A percentile compares a stretch with the other conserved stretches of the same genome.
These are phyloP conservation scores for Drosophila truncata DNA, from an alignment of 1,140 invertebrate genomes.

Conservation along the genomic window DNA sequence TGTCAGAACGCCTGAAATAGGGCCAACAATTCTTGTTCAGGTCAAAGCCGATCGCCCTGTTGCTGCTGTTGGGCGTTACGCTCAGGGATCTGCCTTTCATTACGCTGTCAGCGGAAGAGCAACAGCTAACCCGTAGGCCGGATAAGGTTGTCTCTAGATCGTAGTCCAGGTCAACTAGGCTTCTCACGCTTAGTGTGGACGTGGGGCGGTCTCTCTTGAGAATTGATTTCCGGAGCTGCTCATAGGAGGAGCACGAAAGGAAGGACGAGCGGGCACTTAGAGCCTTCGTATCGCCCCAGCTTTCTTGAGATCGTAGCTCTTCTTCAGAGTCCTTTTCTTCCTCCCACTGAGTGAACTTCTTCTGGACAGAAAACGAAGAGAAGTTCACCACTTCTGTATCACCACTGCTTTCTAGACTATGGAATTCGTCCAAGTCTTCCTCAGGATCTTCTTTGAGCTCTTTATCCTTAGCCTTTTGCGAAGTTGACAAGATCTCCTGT, in stretches of 20 bases:
- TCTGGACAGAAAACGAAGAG: neutral
- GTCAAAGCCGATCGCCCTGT: conserved; percentile 10
- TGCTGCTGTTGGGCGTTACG: conserved; percentile 27
- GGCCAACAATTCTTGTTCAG: neutral
- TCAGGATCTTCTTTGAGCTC: no score
- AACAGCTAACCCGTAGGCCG: neutral
- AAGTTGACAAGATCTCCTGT: neutral
- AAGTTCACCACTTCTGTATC: neutral
- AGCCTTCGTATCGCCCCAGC: conserved; percentile 9
- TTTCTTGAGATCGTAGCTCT: neutral
- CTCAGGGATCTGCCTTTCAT: conserved; percentile 28
- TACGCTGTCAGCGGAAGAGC: conserved; percentile 23
- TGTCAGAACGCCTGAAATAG: conserved; percentile 41
- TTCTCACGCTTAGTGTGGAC: conserved; percentile 44
- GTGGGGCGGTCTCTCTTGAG: conserved; percentile 8
- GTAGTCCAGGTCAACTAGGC: neutral
- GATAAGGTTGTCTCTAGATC: neutral
- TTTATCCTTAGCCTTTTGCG: no score
- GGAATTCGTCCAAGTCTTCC: neutral
- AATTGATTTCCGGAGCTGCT: conserved; percentile 27
- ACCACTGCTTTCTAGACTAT: neutral
- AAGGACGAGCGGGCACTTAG: conserved; percentile 27
- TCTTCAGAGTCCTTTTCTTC: neutral
- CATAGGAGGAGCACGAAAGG: conserved; percentile 47
- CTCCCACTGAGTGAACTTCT: neutral